Conservation (phyloP, 1,140 invertebrate genomes). For the Drosophila melanica region DNA sequence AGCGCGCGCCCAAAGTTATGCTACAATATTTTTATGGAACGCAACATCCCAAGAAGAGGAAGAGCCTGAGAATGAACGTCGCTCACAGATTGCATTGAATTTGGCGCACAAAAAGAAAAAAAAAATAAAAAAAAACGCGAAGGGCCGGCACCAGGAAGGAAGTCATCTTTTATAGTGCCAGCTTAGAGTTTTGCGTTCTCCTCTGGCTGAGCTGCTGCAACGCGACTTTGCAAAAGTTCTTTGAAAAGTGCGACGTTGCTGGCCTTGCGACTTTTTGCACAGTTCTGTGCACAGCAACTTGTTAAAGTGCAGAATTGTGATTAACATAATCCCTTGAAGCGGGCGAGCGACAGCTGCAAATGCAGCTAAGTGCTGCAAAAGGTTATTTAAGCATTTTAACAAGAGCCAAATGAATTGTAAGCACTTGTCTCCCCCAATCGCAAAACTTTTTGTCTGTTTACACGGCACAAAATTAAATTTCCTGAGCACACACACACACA, state of each 20-base stretch:
- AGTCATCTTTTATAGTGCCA: conserved; percentile 78
- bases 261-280: conserved; percentile 70
- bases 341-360: conserved; percentile 68
- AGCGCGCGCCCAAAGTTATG: conserved; percentile 62
- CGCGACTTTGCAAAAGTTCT: conserved; percentile 51
- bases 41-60: not conserved
- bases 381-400: conserved; percentile 80
- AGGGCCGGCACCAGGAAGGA: conserved; percentile 48
- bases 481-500: conserved; percentile 36
- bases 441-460: conserved; percentile 53
- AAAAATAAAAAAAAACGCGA: not conserved
- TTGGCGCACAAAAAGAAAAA: conserved; percentile 42
- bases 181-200: conserved; percentile 52
- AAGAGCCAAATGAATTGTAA: conserved; percentile 79
- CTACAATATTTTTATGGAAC: conserved; percentile 73
- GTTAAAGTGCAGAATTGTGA: conserved; percentile 79
- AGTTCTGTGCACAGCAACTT: conserved; percentile 53
- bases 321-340: conserved; percentile 77
- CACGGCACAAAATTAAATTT: conserved; percentile 77
- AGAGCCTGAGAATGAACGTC: conserved; percentile 20
- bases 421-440: conserved; percentile 52
- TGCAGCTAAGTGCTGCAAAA: conserved; percentile 68
- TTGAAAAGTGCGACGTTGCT: conserved; percentile 50
- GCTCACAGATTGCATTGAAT: conserved; percentile 74
- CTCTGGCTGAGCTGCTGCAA: conserved; percentile 4